These are phyloP conservation scores for Phalanger gymnotis DNA, from an alignment of 2,797 vertebrate genomes.

Conservation along the genomic window DNA sequence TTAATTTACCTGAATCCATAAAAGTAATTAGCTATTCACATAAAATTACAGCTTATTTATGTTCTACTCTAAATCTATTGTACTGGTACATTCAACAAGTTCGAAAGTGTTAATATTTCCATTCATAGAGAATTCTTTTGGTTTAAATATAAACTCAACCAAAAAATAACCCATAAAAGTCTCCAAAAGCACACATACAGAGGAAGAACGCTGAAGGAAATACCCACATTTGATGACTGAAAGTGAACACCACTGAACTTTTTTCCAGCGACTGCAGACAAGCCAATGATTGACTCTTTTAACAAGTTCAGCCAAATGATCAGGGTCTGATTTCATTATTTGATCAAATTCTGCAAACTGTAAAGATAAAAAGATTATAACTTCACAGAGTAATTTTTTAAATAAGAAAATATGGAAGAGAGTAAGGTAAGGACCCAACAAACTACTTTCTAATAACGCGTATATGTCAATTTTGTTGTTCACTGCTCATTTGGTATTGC, in stretches of 20 bases:
- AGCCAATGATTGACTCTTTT: slow-evolving; percentile 97
- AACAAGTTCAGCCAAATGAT: slow-evolving; percentile 95
- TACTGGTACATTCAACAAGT: background rate
- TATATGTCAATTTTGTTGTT: background rate
- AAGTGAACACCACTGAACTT: slow-evolving; percentile 95
- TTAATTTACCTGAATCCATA: background rate
- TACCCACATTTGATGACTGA: slow-evolving; percentile 96
- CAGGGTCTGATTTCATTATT: slow-evolving; percentile 99
- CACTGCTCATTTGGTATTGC: background rate
- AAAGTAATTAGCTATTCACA: background rate
- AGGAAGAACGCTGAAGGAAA: slow-evolving; percentile 5
- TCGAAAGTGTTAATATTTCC: background rate
- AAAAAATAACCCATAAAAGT: background rate
- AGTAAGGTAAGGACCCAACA: slow-evolving; percentile 24
- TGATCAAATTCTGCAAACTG: slow-evolving; percentile 99
- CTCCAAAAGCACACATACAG: background rate
- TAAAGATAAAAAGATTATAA: slow-evolving; percentile 51
- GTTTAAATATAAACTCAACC: background rate
- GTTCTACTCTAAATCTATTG: background rate
- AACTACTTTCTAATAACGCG: slow-evolving; percentile 28
- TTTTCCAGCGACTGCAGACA: slow-evolving; percentile 98
- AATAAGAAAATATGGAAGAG: background rate
- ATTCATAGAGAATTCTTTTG: background rate
- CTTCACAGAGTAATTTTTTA: slow-evolving; percentile 41
- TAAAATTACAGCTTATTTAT: background rate